Evolutionary conservation across 2,113 vertebrate species (phyloP).

Genomic region (Sorex araneus): DNA sequence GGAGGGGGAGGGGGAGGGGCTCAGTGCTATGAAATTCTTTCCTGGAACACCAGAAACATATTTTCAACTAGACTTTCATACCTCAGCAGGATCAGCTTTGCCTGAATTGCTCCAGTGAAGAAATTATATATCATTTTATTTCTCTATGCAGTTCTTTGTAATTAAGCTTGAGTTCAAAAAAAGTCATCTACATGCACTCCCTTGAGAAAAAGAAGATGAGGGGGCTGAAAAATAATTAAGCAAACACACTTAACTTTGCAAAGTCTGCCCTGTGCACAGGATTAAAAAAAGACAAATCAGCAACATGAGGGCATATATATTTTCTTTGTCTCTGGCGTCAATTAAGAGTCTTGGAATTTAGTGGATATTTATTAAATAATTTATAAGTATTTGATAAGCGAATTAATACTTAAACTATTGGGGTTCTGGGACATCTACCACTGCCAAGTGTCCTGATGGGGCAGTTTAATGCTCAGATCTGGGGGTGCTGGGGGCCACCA

Average conservation of each 20-base stretch:
- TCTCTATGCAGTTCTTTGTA: constrained; percentile 58
- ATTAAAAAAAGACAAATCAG: background rate
- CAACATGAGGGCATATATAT: background rate
- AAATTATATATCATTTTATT: constrained; percentile 72
- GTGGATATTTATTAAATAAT: background rate
- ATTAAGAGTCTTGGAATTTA: background rate
- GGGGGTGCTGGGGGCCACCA: too few relatives aligned
- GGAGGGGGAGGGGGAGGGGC: background rate
- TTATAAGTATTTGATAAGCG: background rate
- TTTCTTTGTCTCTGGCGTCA: background rate
- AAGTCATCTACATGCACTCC: background rate
- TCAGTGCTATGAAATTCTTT: background rate
- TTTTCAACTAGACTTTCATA: constrained; percentile 55
- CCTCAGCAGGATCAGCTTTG: constrained; percentile 44
- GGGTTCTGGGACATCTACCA: too few relatives aligned
- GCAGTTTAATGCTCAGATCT: too few relatives aligned
- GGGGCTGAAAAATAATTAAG: background rate
- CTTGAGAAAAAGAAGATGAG: constrained; percentile 7
- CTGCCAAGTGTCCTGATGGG: too few relatives aligned
- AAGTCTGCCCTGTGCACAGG: background rate
- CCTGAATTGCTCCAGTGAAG: constrained; percentile 58
- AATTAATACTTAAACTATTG: background rate
- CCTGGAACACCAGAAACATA: constrained; percentile 31
- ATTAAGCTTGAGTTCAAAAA: constrained; percentile 61
- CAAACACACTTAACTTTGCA: background rate